Evolutionary conservation across 2,888 invertebrate species (phyloP), one percentile per base, ranked within the genome.

Genomic region (Hololepta plana): DNA sequence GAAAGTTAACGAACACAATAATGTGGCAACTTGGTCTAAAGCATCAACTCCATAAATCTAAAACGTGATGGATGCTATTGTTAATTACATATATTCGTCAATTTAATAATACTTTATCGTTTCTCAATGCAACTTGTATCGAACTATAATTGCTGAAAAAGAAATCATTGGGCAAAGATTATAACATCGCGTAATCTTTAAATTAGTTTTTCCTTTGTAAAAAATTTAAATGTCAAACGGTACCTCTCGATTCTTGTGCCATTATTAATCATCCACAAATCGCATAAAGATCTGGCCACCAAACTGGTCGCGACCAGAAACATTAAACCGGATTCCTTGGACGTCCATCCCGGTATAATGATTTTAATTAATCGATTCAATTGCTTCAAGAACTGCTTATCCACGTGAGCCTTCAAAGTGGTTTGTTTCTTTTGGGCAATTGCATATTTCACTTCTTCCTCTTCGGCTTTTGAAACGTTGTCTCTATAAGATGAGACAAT

Each of bases 181-280:
- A n/a, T n/a, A n/a, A n/a, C n/a, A n/a, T n/a, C n/a, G n/a, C n/a
- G n/a, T n/a, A n/a, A n/a, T n/a, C n/a, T n/a, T n/a, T n/a, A n/a
- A n/a, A n/a, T n/a, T n/a, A n/a, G n/a, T n/a, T n/a, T n/a, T n/a
- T n/a, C n/a, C n/a, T n/a, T n/a, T n/a, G n/a, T n/a, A n/a, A n/a
- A n/a, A n/a, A n/a, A 13, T 10, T 12, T 21, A 9, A 20, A 19
- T 25, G 10, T 25, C 20, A 22, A 10, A 28, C 4, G 6, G 57
- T 51, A 76, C 81, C 82, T 85, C 64, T 96, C 96, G 40, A 96
- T 73, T 28, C 80, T 65, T 2, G 96, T 96, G 7, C 85, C 82
- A 49, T 82, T 87, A 45, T 85, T 80, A 40, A 98, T 98, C 62
- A 96, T 74, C 91, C 93, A 98, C 27, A 98, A 67, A 56, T 98